Conservation (phyloP, 2,113 vertebrate genomes). For the Centropristis striata region DNA sequence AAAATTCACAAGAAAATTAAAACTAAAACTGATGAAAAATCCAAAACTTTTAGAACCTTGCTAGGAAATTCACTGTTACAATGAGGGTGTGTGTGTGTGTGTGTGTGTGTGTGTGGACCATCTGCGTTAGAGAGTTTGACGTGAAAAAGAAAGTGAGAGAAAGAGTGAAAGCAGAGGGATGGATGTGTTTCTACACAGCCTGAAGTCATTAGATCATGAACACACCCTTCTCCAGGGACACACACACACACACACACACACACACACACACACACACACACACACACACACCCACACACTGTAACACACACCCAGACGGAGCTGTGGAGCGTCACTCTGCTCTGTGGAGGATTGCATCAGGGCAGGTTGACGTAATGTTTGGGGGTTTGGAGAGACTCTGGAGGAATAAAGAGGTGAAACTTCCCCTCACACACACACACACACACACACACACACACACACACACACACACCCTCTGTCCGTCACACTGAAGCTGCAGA, state of each 20-base stretch:
- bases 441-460: background rate
- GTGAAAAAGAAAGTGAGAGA: slow-evolving; percentile 10
- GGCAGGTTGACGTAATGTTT: slow-evolving; percentile 66
- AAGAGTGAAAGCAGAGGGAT: slow-evolving; percentile 20
- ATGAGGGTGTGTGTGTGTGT: slow-evolving; percentile 26
- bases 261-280: slow-evolving; percentile 13
- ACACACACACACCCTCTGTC: slow-evolving; percentile 2
- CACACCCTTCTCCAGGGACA: slow-evolving; percentile 63
- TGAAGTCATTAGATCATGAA: slow-evolving; percentile 73
- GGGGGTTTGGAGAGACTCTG: slow-evolving; percentile 55
- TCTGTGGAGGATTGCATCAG: slow-evolving; percentile 72
- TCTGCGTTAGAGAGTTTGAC: slow-evolving; percentile 48
- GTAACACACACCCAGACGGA: slow-evolving; percentile 14
- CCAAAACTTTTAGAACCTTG: too few species aligned
- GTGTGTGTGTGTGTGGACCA: slow-evolving; percentile 4
- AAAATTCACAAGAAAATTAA: too few species aligned
- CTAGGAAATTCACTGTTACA: too few species aligned
- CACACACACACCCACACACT: slow-evolving; percentile 6
- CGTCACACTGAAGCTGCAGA: background rate
- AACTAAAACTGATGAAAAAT: too few species aligned
- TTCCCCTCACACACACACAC: background rate
- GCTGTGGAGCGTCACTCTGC: slow-evolving; percentile 41
- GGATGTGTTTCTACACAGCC: slow-evolving; percentile 71
- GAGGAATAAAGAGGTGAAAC: slow-evolving; percentile 52
- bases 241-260: slow-evolving; percentile 4